These are phyloP conservation scores for Bombus waltoni DNA, from an alignment of 1,140 invertebrate species.

Conservation along the genomic window DNA sequence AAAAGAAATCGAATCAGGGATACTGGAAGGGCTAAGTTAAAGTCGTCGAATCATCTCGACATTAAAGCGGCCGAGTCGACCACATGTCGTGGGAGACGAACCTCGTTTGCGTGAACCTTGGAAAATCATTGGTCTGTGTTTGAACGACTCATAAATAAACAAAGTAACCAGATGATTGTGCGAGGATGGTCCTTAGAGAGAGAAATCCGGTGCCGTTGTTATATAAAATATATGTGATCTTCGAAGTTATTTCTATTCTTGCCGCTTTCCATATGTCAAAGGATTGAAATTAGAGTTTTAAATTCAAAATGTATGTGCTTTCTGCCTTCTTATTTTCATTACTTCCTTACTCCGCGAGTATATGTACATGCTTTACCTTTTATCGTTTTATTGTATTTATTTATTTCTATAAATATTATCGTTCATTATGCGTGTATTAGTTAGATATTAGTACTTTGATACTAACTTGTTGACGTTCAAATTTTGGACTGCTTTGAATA, in stretches of 20 bases:
- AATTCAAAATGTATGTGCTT: too few relatives aligned
- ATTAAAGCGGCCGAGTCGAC: conserved; percentile 9
- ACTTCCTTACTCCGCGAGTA: too few relatives aligned
- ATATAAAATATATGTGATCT: not conserved
- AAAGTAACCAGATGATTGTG: conserved; percentile 26
- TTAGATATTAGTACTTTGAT: too few relatives aligned
- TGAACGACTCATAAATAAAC: conserved; percentile 63
- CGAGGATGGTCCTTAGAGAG: not conserved
- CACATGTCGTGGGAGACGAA: conserved; percentile 47
- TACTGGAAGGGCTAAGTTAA: conserved; percentile 29
- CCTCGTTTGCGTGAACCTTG: conserved; percentile 2
- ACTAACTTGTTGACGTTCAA: too few relatives aligned
- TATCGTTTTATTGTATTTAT: too few relatives aligned
- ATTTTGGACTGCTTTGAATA: too few relatives aligned
- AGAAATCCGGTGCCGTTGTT: conserved; percentile 50
- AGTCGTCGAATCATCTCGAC: conserved; percentile 2
- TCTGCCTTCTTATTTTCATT: too few relatives aligned
- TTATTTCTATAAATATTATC: too few relatives aligned
- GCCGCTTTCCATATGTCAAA: conserved; percentile 66
- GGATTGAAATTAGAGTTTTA: not conserved
- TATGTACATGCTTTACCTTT: too few relatives aligned
- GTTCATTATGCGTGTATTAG: too few relatives aligned
- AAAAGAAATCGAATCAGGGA: conserved; percentile 17
- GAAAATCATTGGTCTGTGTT: conserved; percentile 58
- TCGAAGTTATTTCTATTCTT: not conserved